Conservation (phyloP, 2,888 invertebrate species). For the Spilarctia lutea region DNA sequence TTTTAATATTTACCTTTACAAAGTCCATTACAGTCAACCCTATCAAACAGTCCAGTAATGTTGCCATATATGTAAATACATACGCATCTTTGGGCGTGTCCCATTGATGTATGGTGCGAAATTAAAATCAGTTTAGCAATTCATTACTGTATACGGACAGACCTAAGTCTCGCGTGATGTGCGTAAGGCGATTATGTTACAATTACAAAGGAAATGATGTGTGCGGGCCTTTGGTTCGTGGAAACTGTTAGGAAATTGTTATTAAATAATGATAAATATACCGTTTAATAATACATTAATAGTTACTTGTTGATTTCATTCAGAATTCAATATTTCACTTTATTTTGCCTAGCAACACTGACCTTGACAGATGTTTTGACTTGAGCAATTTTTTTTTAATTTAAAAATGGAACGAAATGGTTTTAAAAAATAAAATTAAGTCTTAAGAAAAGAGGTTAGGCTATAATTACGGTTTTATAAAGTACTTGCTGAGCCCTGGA, state of each 20-base stretch:
- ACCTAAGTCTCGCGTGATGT: not conserved
- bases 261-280: not conserved
- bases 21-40: conserved; percentile 32
- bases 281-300: not conserved
- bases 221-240: not conserved
- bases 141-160: conserved; percentile 27
- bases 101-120: conserved; percentile 48
- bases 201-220: conserved; percentile 3
- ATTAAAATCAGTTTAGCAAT: conserved; percentile 51
- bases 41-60: conserved; percentile 37
- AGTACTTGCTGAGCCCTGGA: not conserved
- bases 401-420: not conserved
- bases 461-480: not conserved
- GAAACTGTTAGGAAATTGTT: conserved; percentile 2
- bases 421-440: not conserved
- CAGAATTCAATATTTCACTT: not conserved
- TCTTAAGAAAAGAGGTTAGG: not conserved
- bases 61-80: conserved; percentile 33
- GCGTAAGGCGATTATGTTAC: conserved; percentile 13
- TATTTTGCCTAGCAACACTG: not conserved
- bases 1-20: no score
- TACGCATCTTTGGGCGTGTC: conserved; percentile 46
- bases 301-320: not conserved
- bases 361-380: not conserved
- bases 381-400: not conserved